phyloP scores from a whole-genome alignment of 1,140 invertebrate species.

The Aphidius gifuensis region DNA sequence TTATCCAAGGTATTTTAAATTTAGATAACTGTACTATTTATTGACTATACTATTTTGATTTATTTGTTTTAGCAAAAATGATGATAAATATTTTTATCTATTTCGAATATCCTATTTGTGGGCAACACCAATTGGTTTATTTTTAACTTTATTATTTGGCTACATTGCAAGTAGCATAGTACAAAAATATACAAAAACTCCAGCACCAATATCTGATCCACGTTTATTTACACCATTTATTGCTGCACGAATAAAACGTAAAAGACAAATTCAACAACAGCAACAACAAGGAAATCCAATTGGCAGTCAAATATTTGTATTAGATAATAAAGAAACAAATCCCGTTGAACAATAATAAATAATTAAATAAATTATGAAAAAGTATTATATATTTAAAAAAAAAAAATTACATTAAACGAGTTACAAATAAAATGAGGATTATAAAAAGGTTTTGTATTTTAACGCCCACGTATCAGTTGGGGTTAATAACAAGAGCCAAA shows the following conservation, averaged over 20 bases:
- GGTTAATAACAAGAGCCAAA: too few species aligned
- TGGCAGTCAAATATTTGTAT: constrained; percentile 37
- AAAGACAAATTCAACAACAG: constrained; percentile 42
- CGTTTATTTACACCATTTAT: constrained; percentile 66
- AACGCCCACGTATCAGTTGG: not conserved
- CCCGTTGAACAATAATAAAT: not conserved
- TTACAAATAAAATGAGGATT: not conserved
- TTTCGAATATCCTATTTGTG: constrained; percentile 75
- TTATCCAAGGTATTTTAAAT: not conserved
- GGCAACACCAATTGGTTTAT: constrained; percentile 68
- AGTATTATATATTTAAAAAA: constrained; percentile 8
- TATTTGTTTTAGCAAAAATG: constrained; percentile 23
- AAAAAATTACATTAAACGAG: constrained; percentile 2
- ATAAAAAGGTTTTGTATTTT: constrained; percentile 3
- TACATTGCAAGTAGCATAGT: constrained; percentile 57
- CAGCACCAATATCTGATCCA: constrained; percentile 52
- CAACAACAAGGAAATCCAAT: constrained; percentile 18
- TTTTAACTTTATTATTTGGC: constrained; percentile 64
- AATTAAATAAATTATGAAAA: not conserved
- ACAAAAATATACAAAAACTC: constrained; percentile 33
- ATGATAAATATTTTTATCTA: constrained; percentile 41
- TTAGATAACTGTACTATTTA: not conserved
- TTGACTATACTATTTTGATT: constrained; percentile 1
- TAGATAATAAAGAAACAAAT: constrained; percentile 30
- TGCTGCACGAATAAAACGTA: constrained; percentile 52